Percentiles rank a stretch among this genome's conserved stretches.
phyloP scores from a whole-genome alignment of 2,888 invertebrate species.

The Bedellia somnulentella region DNA sequence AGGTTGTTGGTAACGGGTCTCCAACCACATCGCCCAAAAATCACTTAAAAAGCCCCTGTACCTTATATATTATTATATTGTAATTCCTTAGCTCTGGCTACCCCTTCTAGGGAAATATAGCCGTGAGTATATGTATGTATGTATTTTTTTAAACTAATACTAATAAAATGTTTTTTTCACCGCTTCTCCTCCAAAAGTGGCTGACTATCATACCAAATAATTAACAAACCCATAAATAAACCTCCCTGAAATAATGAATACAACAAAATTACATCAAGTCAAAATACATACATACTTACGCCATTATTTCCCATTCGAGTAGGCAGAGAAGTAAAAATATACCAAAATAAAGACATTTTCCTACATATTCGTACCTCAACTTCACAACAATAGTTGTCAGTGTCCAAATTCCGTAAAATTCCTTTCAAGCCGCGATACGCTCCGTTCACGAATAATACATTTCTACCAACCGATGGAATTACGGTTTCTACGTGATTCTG shows the following conservation, averaged over 20 bases:
- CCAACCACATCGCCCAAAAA: too few relatives aligned
- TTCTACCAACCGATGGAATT: slow-evolving; percentile 84
- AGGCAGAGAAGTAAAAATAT: neutral
- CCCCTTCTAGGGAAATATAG: too few relatives aligned
- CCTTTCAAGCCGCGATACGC: slow-evolving; percentile 79
- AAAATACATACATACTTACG: neutral
- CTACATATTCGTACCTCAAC: slow-evolving; percentile 50
- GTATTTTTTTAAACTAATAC: neutral
- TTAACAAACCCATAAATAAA: neutral
- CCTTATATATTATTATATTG: neutral
- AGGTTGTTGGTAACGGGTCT: too few relatives aligned
- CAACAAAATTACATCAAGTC: neutral
- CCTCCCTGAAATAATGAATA: neutral
- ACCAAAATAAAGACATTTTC: neutral
- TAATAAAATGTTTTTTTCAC: neutral
- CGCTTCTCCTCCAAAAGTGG: too few relatives aligned
- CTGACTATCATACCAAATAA: neutral
- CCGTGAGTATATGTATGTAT: too few relatives aligned
- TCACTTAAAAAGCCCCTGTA: too few relatives aligned
- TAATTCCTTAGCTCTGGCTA: too few relatives aligned
- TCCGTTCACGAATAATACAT: slow-evolving; percentile 84
- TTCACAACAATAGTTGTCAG: slow-evolving; percentile 68
- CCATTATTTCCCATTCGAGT: too few relatives aligned
- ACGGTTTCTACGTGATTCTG: slow-evolving; percentile 93
- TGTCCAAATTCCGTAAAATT: slow-evolving; percentile 67